Evolutionary conservation across 2,797 vertebrate species (phyloP).

Genomic region (Gymnopithys bicolor): DNA sequence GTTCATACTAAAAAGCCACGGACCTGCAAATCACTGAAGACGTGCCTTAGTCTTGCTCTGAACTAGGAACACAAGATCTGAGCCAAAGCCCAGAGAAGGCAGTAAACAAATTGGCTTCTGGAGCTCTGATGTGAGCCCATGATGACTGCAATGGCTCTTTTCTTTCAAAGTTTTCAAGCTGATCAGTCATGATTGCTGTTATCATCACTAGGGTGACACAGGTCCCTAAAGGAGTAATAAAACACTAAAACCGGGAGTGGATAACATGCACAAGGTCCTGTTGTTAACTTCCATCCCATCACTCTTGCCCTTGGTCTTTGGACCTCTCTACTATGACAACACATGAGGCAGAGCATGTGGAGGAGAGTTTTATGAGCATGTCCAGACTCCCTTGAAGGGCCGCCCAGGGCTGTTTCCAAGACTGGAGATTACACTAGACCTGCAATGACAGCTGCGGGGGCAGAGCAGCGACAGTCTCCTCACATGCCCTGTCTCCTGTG

Average conservation of each 20-base stretch:
- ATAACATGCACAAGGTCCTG: neutral
- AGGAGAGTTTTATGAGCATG: neutral
- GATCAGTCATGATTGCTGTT: neutral
- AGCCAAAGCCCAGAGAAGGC: neutral
- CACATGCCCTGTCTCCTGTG: fast-evolving
- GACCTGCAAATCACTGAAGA: neutral
- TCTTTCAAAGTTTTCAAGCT: neutral
- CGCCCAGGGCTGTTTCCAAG: neutral
- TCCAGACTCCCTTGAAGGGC: neutral
- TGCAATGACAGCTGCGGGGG: neutral
- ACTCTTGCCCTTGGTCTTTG: conserved; percentile 29
- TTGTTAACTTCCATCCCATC: neutral
- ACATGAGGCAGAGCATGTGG: neutral
- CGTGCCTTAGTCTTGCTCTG: neutral
- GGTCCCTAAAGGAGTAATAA: conserved; percentile 36
- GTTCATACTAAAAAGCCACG: neutral
- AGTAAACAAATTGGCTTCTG: neutral
- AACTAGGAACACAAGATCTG: neutral
- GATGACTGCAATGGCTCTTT: neutral
- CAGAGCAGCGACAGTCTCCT: neutral
- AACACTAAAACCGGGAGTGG: conserved; percentile 35
- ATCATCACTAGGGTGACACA: neutral
- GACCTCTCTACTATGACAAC: neutral
- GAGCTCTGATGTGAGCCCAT: neutral
- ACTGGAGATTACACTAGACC: neutral